These are phyloP conservation scores for Centropristis striata DNA, from an alignment of 2,113 vertebrate species.

Conservation along the genomic window DNA sequence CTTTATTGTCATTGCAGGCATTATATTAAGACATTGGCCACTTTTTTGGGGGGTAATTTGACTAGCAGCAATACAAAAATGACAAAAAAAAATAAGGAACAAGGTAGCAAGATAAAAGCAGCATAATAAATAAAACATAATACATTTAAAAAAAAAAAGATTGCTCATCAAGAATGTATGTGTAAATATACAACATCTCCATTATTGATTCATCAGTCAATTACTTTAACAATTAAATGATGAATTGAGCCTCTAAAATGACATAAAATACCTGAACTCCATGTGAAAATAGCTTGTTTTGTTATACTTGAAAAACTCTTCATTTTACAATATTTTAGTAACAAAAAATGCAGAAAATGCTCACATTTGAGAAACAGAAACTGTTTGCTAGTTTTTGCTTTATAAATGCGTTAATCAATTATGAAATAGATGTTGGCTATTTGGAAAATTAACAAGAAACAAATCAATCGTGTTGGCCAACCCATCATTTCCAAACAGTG, in stretches of 20 bases:
- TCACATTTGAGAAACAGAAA: background rate
- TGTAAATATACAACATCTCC: background rate
- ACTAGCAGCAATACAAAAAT: too few relatives aligned
- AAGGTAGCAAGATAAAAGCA: too few relatives aligned
- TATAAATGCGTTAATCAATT: background rate
- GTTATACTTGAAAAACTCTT: background rate
- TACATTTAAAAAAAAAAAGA: too few relatives aligned
- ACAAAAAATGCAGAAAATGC: background rate
- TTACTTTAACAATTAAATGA: background rate
- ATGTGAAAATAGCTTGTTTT: background rate
- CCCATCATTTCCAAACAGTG: slow-evolving; percentile 8
- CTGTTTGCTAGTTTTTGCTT: background rate
- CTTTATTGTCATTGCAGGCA: too few relatives aligned
- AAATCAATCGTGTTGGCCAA: background rate
- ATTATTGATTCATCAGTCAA: background rate
- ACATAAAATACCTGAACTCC: background rate
- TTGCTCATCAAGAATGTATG: too few relatives aligned
- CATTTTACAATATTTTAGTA: background rate
- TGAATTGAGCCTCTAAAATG: background rate
- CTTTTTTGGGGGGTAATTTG: too few relatives aligned
- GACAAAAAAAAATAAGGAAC: too few relatives aligned
- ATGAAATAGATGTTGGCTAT: too few relatives aligned
- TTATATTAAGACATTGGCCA: too few relatives aligned
- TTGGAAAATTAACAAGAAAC: too few relatives aligned
- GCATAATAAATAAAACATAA: too few relatives aligned